Evolutionary conservation across 2,797 vertebrate species (phyloP).

Genomic region (Adelosebastes latens): DNA sequence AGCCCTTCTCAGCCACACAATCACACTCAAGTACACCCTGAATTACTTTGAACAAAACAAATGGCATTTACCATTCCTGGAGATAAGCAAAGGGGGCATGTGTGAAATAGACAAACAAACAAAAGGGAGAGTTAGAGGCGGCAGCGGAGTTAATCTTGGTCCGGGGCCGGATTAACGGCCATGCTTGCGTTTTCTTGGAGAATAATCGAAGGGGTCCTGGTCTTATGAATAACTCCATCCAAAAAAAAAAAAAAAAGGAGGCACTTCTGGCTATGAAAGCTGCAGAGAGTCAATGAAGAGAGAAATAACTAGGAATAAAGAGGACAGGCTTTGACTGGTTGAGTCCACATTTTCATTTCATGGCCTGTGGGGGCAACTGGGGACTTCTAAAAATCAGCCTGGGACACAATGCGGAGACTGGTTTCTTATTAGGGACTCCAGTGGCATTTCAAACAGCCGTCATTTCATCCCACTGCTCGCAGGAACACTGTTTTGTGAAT

Average conservation of each 20-base stretch:
- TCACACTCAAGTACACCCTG: slow-evolving; percentile 72
- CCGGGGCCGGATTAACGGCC: slow-evolving; percentile 66
- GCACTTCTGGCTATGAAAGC: slow-evolving; percentile 67
- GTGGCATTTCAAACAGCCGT: slow-evolving; percentile 8
- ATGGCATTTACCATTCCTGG: slow-evolving; percentile 70
- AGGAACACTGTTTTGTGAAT: slow-evolving; percentile 4
- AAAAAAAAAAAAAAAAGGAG: slow-evolving; percentile 18
- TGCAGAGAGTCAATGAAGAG: slow-evolving; percentile 69
- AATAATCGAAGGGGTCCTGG: slow-evolving; percentile 63
- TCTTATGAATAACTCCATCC: slow-evolving; percentile 59
- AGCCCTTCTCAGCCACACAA: slow-evolving; percentile 67
- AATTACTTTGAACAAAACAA: slow-evolving; percentile 81
- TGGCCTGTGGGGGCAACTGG: slow-evolving; percentile 58
- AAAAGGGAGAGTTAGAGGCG: slow-evolving; percentile 58
- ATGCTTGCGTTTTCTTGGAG: slow-evolving; percentile 55
- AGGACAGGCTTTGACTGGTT: slow-evolving; percentile 59
- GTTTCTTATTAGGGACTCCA: slow-evolving; percentile 1
- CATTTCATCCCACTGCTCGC: slow-evolving; percentile 1
- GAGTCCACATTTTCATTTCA: slow-evolving; percentile 69
- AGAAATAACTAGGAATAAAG: slow-evolving; percentile 66
- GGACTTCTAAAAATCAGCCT: slow-evolving; percentile 38
- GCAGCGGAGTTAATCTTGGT: slow-evolving; percentile 73
- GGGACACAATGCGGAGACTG: slow-evolving; percentile 8
- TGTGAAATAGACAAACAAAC: slow-evolving; percentile 81
- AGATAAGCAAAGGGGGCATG: slow-evolving; percentile 79